Conservation (phyloP, 2,888 invertebrate species). For the Smittia sp. region DNA sequence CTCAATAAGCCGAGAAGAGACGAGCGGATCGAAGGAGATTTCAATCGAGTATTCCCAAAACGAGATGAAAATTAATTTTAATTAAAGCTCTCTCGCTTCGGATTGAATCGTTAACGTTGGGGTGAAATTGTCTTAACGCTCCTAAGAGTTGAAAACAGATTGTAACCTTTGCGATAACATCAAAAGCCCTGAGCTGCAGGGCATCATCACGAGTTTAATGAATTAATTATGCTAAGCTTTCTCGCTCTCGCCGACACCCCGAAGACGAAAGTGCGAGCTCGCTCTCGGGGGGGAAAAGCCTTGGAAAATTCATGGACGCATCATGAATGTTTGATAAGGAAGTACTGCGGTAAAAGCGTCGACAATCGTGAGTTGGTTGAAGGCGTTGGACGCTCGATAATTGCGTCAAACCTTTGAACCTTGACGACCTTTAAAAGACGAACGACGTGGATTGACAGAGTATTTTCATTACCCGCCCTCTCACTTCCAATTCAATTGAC, state of each 20-base stretch:
- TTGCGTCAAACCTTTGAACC: too few species aligned
- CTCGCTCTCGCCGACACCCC: background rate
- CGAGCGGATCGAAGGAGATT: background rate
- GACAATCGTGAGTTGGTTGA: too few species aligned
- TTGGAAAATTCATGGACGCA: too few species aligned
- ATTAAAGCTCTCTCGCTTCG: background rate
- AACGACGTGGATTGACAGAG: background rate
- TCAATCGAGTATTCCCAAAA: background rate
- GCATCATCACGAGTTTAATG: slow-evolving; percentile 1
- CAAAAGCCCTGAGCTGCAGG: background rate
- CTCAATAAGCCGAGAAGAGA: background rate
- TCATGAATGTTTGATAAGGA: too few species aligned
- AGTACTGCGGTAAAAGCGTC: too few species aligned
- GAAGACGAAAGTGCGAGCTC: background rate
- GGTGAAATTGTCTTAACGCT: background rate
- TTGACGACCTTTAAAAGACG: background rate
- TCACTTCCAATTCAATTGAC: background rate
- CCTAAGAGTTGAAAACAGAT: background rate
- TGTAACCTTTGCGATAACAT: background rate
- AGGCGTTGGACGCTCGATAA: too few species aligned
- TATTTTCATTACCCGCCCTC: background rate
- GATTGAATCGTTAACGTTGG: background rate
- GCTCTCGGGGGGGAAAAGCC: too few species aligned
- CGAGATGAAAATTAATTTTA: background rate
- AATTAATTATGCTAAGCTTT: slow-evolving; percentile 12